Conservation (phyloP, 2,113 vertebrate genomes). For the Camelus bactrianus region DNA sequence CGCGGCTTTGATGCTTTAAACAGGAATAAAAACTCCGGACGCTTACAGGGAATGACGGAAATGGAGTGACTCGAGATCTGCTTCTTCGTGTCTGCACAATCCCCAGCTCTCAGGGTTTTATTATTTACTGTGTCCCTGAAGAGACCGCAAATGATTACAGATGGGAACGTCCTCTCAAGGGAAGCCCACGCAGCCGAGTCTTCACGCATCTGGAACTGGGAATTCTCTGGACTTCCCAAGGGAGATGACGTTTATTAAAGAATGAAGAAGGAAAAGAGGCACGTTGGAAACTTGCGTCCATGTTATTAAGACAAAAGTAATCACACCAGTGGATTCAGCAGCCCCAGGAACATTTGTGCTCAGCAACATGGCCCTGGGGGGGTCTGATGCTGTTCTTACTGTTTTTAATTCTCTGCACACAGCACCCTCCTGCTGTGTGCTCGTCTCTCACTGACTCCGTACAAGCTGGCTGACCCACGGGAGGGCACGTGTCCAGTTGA, state of each 20-base stretch:
- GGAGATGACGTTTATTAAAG: not conserved
- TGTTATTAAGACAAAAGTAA: not conserved
- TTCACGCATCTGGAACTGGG: not conserved
- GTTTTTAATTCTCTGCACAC: not conserved
- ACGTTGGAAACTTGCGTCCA: not conserved
- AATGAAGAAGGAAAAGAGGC: not conserved
- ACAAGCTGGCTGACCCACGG: not conserved
- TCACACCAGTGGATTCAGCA: not conserved
- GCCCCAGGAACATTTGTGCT: not conserved
- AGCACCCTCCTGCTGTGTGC: not conserved
- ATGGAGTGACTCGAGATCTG: not conserved
- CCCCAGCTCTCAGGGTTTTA: not conserved
- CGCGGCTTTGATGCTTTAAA: not conserved
- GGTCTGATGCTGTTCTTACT: not conserved
- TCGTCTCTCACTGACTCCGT: not conserved
- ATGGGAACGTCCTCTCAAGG: fast-evolving
- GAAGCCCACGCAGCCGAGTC: not conserved
- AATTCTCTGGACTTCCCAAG: not conserved
- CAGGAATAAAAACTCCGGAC: not conserved
- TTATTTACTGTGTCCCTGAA: not conserved
- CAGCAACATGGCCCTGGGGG: not conserved
- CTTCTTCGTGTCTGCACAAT: not conserved
- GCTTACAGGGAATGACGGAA: not conserved
- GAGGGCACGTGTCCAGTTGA: not conserved
- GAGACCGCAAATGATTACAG: not conserved